Percentiles rank a stretch among this genome's conserved stretches.
phyloP scores from a whole-genome alignment of 2,113 vertebrate genomes.

The Seriola aureovittata region DNA sequence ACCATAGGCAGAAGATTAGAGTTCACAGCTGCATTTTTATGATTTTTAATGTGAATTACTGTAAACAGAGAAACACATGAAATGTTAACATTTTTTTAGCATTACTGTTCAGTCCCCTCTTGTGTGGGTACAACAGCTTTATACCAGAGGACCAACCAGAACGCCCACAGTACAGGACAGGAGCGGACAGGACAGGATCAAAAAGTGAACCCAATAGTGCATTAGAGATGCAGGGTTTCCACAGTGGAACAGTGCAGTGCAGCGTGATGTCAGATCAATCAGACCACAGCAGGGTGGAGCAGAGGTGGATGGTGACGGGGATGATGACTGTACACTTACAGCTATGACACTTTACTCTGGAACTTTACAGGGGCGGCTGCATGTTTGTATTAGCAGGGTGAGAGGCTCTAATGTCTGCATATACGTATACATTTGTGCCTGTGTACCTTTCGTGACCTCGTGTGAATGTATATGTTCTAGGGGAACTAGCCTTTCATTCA shows the following conservation, averaged over 20 bases:
- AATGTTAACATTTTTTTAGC: background rate
- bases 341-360: constrained; percentile 63
- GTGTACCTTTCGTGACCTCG: no score
- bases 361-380: constrained; percentile 68
- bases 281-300: constrained; percentile 61
- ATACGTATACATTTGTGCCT: background rate
- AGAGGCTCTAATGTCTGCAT: constrained; percentile 35
- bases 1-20: background rate
- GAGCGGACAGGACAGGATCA: background rate
- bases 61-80: no score
- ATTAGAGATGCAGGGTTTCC: constrained; percentile 44
- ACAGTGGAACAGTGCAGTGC: constrained; percentile 59
- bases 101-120: background rate
- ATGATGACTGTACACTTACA: constrained; percentile 73
- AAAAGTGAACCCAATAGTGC: background rate
- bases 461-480: constrained; percentile 10
- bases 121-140: background rate
- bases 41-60: background rate
- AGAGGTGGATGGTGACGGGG: constrained; percentile 70
- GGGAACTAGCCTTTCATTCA: background rate
- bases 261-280: constrained; percentile 46
- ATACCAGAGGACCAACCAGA: background rate
- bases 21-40: background rate
- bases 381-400: constrained; percentile 37
- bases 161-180: background rate